phyloP scores from a whole-genome alignment of 2,888 invertebrate genomes.

The Dicycla oo region DNA sequence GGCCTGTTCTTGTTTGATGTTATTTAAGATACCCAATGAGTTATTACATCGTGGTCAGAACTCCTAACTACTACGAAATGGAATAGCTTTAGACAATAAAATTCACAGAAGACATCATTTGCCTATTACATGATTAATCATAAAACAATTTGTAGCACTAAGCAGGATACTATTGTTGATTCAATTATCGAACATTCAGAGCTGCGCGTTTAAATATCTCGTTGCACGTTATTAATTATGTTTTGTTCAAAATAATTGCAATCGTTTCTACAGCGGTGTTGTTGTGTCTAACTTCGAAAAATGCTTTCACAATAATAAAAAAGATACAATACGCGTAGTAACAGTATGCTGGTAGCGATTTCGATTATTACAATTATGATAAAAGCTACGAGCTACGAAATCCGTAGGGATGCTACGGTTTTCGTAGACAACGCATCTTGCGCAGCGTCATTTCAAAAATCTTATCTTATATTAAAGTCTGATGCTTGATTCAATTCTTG shows the following conservation, averaged over 20 bases:
- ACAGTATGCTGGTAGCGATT: not conserved
- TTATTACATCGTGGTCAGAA: not conserved
- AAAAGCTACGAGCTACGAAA: slow-evolving; percentile 30
- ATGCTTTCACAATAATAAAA: not conserved
- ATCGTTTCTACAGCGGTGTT: not conserved
- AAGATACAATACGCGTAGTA: not conserved
- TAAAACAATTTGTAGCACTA: not conserved
- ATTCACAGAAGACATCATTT: not conserved
- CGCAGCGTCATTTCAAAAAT: not conserved
- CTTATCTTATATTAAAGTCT: not conserved
- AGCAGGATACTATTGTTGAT: not conserved
- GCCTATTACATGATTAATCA: not conserved
- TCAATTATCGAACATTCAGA: not conserved
- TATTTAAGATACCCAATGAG: not conserved
- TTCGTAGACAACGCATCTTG: slow-evolving; percentile 14
- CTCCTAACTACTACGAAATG: not conserved
- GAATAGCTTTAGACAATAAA: not conserved
- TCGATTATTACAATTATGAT: not conserved
- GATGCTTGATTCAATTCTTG: no score
- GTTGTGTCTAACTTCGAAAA: not conserved
- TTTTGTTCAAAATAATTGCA: not conserved
- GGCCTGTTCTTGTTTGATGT: not conserved
- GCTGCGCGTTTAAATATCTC: not conserved
- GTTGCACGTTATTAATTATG: not conserved
- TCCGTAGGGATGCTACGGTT: slow-evolving; percentile 21